Base-by-base conservation (phyloP, 2,113 vertebrate species). In the Eubucco bourcierii region DNA sequence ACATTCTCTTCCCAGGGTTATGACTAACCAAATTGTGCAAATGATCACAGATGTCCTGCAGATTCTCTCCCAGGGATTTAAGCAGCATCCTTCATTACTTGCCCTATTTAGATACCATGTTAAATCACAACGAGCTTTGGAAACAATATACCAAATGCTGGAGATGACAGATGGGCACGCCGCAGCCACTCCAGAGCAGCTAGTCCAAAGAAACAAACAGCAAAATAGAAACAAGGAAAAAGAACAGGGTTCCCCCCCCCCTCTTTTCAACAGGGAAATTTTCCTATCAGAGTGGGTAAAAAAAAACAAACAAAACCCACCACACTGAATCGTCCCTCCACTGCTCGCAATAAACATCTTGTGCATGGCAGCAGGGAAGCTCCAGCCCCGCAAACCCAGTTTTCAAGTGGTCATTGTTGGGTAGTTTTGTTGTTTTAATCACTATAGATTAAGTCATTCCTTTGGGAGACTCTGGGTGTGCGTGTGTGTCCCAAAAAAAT, bases 11-110 rank as follows among this genome's bases (percentile, higher is more conserved):
- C 71, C 52, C 90, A 76, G 89, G 81, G 85, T 60, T 90, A 80
- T 41, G 93, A 81, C 76, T 70, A 96, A 41, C 92, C 91, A 53
- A 93, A 88, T 17, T 14, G 64, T 85, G 89, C 65, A 88, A 82
- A 84, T 18, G 75, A 85, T 74, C 96, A 86, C 97, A 97, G 97
- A 96, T 97, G 97, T 96, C 97, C 95, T 84, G 96, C 97, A 95
- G 95, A 85, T 83, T 72, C 94, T 94, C 94, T 92, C 92, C 0
- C 34, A 85, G 94, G 92, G 90, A 65, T 90, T 96, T 89, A 31
- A 79, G 74, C 90, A 15, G 71, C 12, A 81, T 37, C 76, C 95
- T 93, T 89, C 96, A 72, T 91, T 92, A 82, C 96, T 88, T 89
- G 90, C 93, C 94, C 97, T 96, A 95, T 95, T 98, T 95, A 97